Conservation (phyloP, 2,888 invertebrate species). For the Pecten maximus region DNA sequence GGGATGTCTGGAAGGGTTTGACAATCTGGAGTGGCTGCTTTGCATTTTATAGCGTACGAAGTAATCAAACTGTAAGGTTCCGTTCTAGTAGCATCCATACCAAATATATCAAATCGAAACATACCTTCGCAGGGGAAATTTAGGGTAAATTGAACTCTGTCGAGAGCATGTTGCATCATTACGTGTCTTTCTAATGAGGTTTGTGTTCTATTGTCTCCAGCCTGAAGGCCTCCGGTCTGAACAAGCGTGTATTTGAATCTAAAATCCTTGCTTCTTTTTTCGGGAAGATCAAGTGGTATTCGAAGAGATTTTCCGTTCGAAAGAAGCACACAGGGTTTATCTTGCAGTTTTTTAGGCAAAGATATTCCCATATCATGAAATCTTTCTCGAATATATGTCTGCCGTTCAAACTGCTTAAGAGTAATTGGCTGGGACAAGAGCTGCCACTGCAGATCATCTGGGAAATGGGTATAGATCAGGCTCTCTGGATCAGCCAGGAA, state of each 20-base stretch:
- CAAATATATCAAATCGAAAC: constrained; percentile 51
- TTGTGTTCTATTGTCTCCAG: constrained; percentile 40
- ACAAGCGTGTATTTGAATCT: constrained; percentile 63
- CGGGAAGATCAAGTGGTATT: constrained; percentile 60
- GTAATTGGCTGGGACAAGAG: constrained; percentile 59
- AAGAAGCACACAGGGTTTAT: constrained; percentile 52
- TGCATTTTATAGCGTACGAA: constrained; percentile 49
- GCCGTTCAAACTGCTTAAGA: constrained; percentile 57
- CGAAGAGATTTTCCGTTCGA: constrained; percentile 54
- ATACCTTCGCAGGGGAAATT: constrained; percentile 47
- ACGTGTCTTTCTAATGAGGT: constrained; percentile 44
- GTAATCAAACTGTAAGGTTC: constrained; percentile 40
- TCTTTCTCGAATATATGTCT: constrained; percentile 66
- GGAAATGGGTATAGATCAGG: constrained; percentile 66
- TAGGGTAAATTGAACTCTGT: constrained; percentile 40
- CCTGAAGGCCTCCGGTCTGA: constrained; percentile 23
- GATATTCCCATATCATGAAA: constrained; percentile 61
- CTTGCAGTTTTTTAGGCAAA: constrained; percentile 46
- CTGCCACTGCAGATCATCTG: constrained; percentile 68
- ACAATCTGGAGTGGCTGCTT: constrained; percentile 15
- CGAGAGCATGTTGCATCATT: constrained; percentile 46
- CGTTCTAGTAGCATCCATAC: constrained; percentile 11
- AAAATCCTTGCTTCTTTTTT: constrained; percentile 42
- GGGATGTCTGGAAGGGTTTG: constrained; percentile 50
- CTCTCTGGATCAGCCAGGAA: constrained; percentile 70